These are phyloP conservation scores for Hirtodrosophila trivittata DNA, from an alignment of 2,888 invertebrate species.

Conservation along the genomic window DNA sequence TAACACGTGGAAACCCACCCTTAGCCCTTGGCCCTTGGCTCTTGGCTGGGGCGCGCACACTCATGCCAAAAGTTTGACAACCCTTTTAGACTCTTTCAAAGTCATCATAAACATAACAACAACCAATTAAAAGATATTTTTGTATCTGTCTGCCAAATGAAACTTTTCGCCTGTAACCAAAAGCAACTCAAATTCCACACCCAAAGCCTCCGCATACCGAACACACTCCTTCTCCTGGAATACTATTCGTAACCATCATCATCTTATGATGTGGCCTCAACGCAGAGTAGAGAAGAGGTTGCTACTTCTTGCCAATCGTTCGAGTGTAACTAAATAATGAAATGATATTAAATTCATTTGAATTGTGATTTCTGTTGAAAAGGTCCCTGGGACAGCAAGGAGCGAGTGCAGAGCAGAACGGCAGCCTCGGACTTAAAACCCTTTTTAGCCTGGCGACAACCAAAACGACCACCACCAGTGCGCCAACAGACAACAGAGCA, in stretches of 20 bases:
- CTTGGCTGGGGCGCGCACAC: no score
- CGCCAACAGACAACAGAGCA: slow-evolving; percentile 22
- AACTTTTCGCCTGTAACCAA: slow-evolving; percentile 64
- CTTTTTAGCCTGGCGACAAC: slow-evolving; percentile 51
- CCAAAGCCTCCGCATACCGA: neutral
- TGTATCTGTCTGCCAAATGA: slow-evolving; percentile 43
- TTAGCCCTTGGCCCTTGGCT: no score
- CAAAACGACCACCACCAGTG: slow-evolving; percentile 74
- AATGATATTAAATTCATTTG: slow-evolving; percentile 84
- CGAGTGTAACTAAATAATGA: slow-evolving; percentile 82
- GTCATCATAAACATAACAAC: slow-evolving; percentile 65
- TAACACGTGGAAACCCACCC: slow-evolving; percentile 44
- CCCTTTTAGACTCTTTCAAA: slow-evolving; percentile 57
- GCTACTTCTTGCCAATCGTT: slow-evolving; percentile 78
- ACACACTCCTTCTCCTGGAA: neutral
- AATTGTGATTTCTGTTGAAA: slow-evolving; percentile 83
- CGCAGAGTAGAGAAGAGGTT: no score
- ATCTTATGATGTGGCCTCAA: slow-evolving; percentile 32
- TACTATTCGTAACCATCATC: slow-evolving; percentile 7
- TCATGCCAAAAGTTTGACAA: slow-evolving; percentile 43
- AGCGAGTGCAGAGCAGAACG: slow-evolving; percentile 17
- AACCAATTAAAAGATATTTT: slow-evolving; percentile 75
- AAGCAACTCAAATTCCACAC: slow-evolving; percentile 69
- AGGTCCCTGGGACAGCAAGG: slow-evolving; percentile 38
- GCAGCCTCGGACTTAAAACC: slow-evolving; percentile 53